Evolutionary conservation across 1,140 invertebrate genomes (phyloP), one percentile per base, ranked within the genome.

Genomic region (Platyscapa corneri): DNA sequence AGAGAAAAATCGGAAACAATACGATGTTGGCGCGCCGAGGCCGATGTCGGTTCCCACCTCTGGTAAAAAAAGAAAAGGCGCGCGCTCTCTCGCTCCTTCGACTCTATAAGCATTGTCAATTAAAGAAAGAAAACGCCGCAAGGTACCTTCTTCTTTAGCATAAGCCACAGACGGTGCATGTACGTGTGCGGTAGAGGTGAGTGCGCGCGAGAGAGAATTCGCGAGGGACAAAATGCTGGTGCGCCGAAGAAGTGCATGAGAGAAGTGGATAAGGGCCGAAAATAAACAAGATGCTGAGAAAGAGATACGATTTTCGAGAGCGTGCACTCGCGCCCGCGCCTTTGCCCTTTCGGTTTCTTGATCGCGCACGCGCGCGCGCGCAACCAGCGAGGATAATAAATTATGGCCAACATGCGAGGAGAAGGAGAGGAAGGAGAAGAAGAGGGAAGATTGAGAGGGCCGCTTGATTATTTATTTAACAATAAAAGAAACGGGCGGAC

Each of bases 391-490:
- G 74, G 81, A 39, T 79, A 83, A 86, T 86, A 86, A 86, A 86
- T 86, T 83, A 86, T 64, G 72, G 53, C 39, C 32, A 74, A 64
- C 74, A 53, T 64, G 70, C 77, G 65, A 56, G 67, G 56, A 67
- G 39, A 70, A 67, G 34, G 23, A 53, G n/a, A 37, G n/a, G 37
- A 30, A n/a, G 53, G n/a, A 34, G 18, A 64, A 60, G 34, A 70
- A 34, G 60, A 53, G 32, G 56, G 46, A 77, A 53, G 75, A 78
- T 67, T 86, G 49, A 64, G 56, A 64, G 85, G 79, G 88, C 89
- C 88, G 85, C 85, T 91, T 89, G 90, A 91, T 91, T 92, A 90
- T 92, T 91, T 92, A 91, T 91, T 91, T 91, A 92, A 91, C 88
- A 88, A 91, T 91, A 90, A 91, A 91, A 92, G 77, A 84, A 91